Base-by-base conservation (phyloP, 2,888 invertebrate genomes). In the Platycnemis pennipes region DNA sequence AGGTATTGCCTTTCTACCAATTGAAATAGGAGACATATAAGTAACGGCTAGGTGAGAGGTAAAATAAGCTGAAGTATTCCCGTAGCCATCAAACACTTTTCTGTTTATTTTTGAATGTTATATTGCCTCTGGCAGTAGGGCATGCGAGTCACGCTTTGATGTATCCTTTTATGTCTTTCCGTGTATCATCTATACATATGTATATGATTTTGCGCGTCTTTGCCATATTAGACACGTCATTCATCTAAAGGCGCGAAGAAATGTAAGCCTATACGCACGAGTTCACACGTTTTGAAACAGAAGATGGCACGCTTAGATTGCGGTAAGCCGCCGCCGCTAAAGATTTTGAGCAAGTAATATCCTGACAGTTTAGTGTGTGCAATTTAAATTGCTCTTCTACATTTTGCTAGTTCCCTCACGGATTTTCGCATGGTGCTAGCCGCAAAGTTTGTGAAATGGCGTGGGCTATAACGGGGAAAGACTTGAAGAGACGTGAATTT, bases 361-460 rank as follows among this genome's bases (percentile, higher is more conserved):
- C 77, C 37, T 13, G 77, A 77, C 77, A 77, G 77, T 77, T 77
- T 77, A 77, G 77, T 77, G 77, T 13, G 77, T 3, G 77, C 77
- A 77, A 77, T 37, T 77, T 37, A 77, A 77, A 77, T 77, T 37
- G 77, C 22, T 77, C 31, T 37, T 26, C 31, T 13, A 8, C 13
- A 26, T 77, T 77, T 77, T 77, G 37, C 37, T 77, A 77, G 31
- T 77, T 77, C 37, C 31, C 37, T 16, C 77, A 77, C 77, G 77
- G 37, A 37, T 77, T 37, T 37, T 77, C 37, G 11, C 77, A 37
- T 77, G 31, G 77, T 16, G 37, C 37, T 37, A 77, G 31, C 77
- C 77, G 37, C 31, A 77, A 77, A 77, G 77, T 77, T 77, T 31
- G 77, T 77, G 77, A 4, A 37, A 77, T 37, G 7, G 31, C 77